These are phyloP conservation scores for Orchesellides sinensis DNA, from an alignment of 2,888 invertebrate species.

Conservation along the genomic window DNA sequence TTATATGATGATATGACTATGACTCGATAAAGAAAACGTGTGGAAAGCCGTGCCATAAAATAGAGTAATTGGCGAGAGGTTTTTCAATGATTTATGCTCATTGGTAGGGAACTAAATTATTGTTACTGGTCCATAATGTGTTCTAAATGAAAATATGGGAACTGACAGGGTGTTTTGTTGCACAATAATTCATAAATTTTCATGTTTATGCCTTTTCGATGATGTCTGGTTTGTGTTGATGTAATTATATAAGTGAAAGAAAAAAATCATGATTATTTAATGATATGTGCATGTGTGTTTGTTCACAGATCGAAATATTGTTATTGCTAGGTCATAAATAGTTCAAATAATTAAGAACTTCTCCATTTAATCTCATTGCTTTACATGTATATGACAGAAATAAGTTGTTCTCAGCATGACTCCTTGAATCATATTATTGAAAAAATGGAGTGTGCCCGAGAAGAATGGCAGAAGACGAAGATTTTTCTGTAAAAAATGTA, in stretches of 20 bases:
- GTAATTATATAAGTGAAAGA: neutral
- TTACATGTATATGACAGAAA: no score
- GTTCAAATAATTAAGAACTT: no score
- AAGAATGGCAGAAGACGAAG: no score
- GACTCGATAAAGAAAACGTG: neutral
- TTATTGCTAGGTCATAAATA: no score
- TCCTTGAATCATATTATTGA: no score
- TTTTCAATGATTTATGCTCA: slow-evolving; percentile 25
- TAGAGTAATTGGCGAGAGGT: slow-evolving; percentile 53
- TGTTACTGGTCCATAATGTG: neutral
- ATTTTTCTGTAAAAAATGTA: no score
- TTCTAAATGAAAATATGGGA: neutral
- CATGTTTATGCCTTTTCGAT: slow-evolving; percentile 19
- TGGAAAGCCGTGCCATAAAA: slow-evolving; percentile 4
- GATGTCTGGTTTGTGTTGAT: no score
- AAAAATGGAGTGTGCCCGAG: no score
- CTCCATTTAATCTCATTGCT: no score
- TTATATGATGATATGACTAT: neutral
- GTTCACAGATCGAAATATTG: no score
- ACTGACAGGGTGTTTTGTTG: slow-evolving; percentile 41
- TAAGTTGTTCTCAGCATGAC: no score
- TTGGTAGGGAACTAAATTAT: slow-evolving; percentile 20
- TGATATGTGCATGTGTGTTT: no score
- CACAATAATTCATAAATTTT: slow-evolving; percentile 43
- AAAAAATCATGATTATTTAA: slow-evolving; percentile 26